Conservation (phyloP, 2,113 vertebrate species). For the Rallus limicola region DNA sequence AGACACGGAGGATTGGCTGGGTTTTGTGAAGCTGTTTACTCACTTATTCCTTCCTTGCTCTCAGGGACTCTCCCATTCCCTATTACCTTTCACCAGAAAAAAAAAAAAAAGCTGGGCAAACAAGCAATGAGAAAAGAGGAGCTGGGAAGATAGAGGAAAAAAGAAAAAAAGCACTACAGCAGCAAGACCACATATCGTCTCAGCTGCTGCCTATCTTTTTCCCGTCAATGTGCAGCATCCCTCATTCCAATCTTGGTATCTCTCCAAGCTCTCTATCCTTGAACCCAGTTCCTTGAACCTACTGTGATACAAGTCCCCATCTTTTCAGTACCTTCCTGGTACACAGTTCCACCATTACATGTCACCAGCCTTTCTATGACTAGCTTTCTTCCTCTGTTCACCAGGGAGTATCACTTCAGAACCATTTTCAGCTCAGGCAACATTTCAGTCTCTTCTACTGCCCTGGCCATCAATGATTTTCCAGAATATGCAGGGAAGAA, state of each 20-base stretch:
- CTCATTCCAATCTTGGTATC: neutral
- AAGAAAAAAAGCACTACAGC: neutral
- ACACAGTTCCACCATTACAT: neutral
- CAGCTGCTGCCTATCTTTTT: neutral
- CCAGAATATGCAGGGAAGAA: neutral
- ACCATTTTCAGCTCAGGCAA: neutral
- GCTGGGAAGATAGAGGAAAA: neutral
- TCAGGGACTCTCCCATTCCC: neutral
- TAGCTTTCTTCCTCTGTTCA: neutral
- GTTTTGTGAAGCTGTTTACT: neutral
- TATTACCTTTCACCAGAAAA: neutral
- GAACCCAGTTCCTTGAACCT: neutral
- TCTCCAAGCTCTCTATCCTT: neutral
- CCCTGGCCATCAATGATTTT: neutral
- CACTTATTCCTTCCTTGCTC: neutral
- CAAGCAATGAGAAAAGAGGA: neutral
- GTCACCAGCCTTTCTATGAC: neutral
- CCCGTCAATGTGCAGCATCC: neutral
- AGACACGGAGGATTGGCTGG: neutral
- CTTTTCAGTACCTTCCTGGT: neutral
- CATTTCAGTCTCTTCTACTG: neutral
- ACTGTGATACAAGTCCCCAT: neutral
- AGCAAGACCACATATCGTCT: neutral
- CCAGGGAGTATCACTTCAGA: neutral
- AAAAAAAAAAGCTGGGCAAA: neutral